Conservation (phyloP, 2,113 vertebrate genomes). For the Tragelaphus buxtoni region DNA sequence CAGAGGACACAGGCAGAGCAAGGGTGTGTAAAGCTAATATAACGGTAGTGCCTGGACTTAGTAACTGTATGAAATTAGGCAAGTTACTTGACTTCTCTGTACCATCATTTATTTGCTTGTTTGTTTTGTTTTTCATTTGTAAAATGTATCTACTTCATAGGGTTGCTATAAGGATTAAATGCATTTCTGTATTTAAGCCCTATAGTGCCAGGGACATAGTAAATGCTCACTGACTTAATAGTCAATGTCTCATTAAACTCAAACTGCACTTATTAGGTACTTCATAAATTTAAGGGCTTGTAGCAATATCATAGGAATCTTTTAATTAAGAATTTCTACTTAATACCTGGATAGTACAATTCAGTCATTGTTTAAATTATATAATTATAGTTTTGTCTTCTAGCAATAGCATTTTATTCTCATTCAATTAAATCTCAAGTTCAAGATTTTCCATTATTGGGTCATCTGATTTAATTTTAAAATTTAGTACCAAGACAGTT, state of each 20-base stretch:
- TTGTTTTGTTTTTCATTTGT: neutral
- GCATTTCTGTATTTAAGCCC: neutral
- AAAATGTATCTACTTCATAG: neutral
- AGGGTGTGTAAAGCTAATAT: neutral
- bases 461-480: conserved; percentile 43
- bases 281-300: neutral
- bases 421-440: conserved; percentile 50
- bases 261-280: neutral
- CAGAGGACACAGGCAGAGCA: neutral
- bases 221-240: neutral
- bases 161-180: neutral
- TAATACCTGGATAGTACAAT: neutral
- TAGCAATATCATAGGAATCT: neutral
- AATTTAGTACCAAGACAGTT: neutral
- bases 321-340: conserved; percentile 51
- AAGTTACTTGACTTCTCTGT: neutral
- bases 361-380: neutral
- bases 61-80: neutral
- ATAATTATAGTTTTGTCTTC: conserved; percentile 35
- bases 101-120: neutral
- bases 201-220: neutral
- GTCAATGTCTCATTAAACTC: neutral
- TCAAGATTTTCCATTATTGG: conserved; percentile 2
- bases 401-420: conserved; percentile 9
- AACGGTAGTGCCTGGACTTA: neutral